Evolutionary conservation across 64 coral and sea anemone genomes (phyloP), one percentile per base, ranked within the genome.

Genomic region (Cladopsammia gracilis): DNA sequence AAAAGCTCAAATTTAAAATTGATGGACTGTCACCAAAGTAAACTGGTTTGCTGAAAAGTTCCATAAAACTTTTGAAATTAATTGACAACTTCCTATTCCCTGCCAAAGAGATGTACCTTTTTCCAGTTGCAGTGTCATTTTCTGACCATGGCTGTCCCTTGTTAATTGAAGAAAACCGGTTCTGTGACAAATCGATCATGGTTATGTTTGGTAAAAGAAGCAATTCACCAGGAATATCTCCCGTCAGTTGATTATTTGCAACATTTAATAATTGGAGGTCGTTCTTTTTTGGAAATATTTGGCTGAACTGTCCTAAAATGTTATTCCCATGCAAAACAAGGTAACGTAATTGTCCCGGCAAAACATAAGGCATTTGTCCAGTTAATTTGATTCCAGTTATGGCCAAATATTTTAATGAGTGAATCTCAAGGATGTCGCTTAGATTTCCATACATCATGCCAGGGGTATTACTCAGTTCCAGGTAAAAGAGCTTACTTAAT

Each of bases 21-120:
- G 76, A 68, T 10, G 78, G 78, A 5, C 75, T 77, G 0, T n/a
- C 10, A 16, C 9, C 25, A 62, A 82, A 82, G n/a, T 54, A 62
- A 15, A 54, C 48, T 10, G 3, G 45, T 19, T 15, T 50, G 7
- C 8, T 23, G 25, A 80, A 81, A 57, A 89, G 46, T 50, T 64
- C 20, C 0, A 77, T 1, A 7, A 82, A 90, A 20, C 89, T 82
- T 56, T 64, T 16, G 79, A 90, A 71, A 45, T 90, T 34, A 45
- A 90, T 90, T 79, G 49, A 19, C 49, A 90, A 90, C 3, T 90
- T 90, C 25, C 76, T 26, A 56, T 90, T 90, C 8, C 76, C 89
- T 13, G 76, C 89, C 1, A 90, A 61, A 14, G 89, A 90, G 19
- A 90, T 2, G 46, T 71, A 71, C 3, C 23, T 47, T 44, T 3